These are phyloP conservation scores for Baryphthengus martii DNA, from an alignment of 2,113 vertebrate genomes.

Conservation along the genomic window DNA sequence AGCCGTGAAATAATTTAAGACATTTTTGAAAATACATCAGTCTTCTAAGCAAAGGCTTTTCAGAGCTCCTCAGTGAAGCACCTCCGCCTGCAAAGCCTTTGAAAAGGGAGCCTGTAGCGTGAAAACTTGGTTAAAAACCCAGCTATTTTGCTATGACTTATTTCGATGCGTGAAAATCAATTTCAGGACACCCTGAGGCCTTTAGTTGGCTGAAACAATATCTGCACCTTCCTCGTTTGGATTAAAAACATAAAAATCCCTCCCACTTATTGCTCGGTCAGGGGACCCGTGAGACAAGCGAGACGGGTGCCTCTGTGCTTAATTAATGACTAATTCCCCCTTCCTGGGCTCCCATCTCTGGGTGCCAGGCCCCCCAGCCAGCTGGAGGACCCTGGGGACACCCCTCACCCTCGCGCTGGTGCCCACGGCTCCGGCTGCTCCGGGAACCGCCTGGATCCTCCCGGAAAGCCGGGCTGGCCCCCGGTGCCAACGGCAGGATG, in stretches of 20 bases:
- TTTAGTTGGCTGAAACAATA: not conserved
- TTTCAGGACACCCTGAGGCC: not conserved
- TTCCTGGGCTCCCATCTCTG: not conserved
- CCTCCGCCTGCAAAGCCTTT: not conserved
- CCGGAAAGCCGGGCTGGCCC: not conserved
- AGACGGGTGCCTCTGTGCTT: not conserved
- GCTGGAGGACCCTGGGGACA: not conserved
- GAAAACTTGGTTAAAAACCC: not conserved
- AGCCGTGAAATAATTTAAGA: slow-evolving; percentile 7
- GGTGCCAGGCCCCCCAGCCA: not conserved
- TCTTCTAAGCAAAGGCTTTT: not conserved
- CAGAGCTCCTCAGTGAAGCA: not conserved
- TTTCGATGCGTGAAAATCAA: not conserved
- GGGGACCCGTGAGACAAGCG: rapidly evolving
- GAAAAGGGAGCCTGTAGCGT: not conserved
- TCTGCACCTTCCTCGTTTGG: not conserved
- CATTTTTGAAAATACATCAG: not conserved
- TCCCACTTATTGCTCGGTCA: not conserved
- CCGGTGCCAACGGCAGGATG: rapidly evolving
- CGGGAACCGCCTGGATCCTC: not conserved
- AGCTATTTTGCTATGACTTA: not conserved
- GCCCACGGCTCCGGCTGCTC: rapidly evolving
- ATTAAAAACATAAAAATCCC: not conserved
- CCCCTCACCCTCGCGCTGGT: not conserved
- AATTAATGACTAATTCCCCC: not conserved